Evolutionary conservation across 2,797 vertebrate species (phyloP), one percentile per base, ranked within the genome.

Genomic region (Phyllotis vaccarum): DNA sequence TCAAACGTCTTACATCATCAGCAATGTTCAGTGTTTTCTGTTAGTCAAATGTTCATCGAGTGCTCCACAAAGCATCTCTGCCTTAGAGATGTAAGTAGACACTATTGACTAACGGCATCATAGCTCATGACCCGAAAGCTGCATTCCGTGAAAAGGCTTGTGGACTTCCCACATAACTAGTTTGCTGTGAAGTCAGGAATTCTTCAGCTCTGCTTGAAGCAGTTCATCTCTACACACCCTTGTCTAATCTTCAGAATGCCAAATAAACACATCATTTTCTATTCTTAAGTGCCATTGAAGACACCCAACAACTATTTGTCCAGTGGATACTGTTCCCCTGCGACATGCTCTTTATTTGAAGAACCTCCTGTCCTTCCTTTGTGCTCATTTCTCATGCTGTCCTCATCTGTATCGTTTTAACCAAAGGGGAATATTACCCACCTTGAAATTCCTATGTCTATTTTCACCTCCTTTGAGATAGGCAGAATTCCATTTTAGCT

Each of bases 11-110:
- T 66, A 86, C 89, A 74, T 74, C 68, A 82, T 49, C 16, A 83
- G 72, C 24, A 93, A 29, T 34, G 56, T 24, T 64, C 78, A 19
- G 81, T 49, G 37, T 74, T 93, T 96, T 91, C 93, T 37, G 68
- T 34, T n/a, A 27, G 56, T 66, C 68, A 95, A 86, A 74, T 56
- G 86, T 83, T 81, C 88, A 90, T 49, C 40, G 78, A 66, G 40
- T 29, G 3, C 46, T 60, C 46, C 60, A 82, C 60, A 54, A 79
- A 58, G 56, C 91, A 24, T 34, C 78, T 56, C 56, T 66, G 56
- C 75, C 29, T 80, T 31, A 52, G 37, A 70, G 9, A 4, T 66
- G 49, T 56, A 74, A 78, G 64, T 24, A 87, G 31, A 7, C 34
- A 46, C 66, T 58, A 72, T 16, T 70, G 19, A 76, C 56, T 31